Evolutionary conservation across 2,797 vertebrate species (phyloP), one percentile per base, ranked within the genome.

Genomic region (Capromys pilorides): DNA sequence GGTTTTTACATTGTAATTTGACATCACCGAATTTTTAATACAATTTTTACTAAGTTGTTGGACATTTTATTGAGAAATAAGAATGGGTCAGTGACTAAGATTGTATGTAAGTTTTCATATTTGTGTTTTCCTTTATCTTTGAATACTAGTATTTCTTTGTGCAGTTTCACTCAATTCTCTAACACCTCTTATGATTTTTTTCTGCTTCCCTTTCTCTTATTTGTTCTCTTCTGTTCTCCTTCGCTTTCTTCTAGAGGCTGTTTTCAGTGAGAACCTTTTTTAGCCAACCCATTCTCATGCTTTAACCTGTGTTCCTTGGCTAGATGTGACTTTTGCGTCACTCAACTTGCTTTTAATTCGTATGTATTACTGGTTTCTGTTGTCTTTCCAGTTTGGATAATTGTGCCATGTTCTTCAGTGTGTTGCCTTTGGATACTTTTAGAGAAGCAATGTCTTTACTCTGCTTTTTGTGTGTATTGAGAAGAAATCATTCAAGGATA

Each of bases 391-490:
- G 93, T 91, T 85, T 75, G 24, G 61, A 57, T 92, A 87, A 62
- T 90, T 93, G 16, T 93, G 86, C 36, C 45, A 45, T 80, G 71
- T 84, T 90, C 57, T 67, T 92, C 14, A 87, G 36, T 87, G 92
- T 73, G 51, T 93, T 94, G 75, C 67, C 95, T 90, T 90, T 96
- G 69, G 24, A 33, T 80, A 78, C 36, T 82, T 96, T 89, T 78
- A 66, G 79, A 95, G 41, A 94, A 93, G 54, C 39, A 86, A 67
- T 97, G 96, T 90, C 16, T 83, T 79, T 92, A 61, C 36, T 88
- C 31, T 94, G 84, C 59, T 94, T 89, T 61, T 51, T 82, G 0
- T 89, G 9, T 78, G 12, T 85, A 87, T 59, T 57, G 33, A 81
- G 54, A 86, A 85, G 75, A 89, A 93, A 59, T 11, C 6, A 5